These are phyloP conservation scores for Uria aalge DNA, from an alignment of 2,113 vertebrate genomes.

Conservation along the genomic window DNA sequence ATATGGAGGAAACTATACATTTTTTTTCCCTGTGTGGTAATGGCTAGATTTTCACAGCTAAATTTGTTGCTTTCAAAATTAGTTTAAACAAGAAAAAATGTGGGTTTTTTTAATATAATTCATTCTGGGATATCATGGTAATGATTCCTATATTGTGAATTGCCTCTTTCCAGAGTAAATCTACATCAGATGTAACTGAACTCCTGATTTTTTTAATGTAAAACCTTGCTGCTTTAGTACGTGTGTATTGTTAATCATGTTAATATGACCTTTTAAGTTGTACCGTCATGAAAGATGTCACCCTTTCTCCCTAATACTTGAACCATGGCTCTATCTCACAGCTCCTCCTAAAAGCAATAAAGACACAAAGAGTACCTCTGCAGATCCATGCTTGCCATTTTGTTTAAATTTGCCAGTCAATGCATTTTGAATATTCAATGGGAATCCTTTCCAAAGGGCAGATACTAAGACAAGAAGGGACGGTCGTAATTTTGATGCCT, in stretches of 20 bases:
- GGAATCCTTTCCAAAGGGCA: background rate
- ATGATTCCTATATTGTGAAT: background rate
- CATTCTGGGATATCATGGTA: background rate
- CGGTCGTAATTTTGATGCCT: background rate
- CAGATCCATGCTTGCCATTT: background rate
- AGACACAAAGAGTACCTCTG: background rate
- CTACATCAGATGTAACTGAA: background rate
- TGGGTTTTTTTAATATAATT: background rate
- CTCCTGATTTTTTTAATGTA: background rate
- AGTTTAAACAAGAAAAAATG: background rate
- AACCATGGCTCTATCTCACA: background rate
- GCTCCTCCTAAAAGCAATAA: background rate
- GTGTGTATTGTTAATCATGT: background rate
- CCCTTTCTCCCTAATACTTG: background rate
- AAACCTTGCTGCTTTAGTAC: background rate
- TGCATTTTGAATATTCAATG: background rate
- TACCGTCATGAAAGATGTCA: background rate
- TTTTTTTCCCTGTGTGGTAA: background rate
- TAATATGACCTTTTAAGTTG: background rate
- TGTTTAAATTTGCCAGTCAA: background rate
- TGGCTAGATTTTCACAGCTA: background rate
- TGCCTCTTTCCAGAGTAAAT: background rate
- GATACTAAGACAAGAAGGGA: background rate
- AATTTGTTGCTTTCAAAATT: background rate
- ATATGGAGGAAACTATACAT: background rate